Conservation (phyloP, 2,888 invertebrate species). For the Molanna angustata region DNA sequence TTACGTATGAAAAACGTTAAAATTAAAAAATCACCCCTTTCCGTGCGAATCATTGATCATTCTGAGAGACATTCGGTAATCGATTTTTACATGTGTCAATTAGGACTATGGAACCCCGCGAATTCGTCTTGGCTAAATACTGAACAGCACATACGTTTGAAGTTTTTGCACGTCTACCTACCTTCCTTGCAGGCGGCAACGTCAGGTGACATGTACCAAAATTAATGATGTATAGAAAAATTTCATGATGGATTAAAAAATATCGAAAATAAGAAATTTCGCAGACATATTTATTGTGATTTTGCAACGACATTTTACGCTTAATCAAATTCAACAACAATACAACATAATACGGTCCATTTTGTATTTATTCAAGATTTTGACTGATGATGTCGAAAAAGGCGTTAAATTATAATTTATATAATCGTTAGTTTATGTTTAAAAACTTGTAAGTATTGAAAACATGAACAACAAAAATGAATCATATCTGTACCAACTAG, state of each 20-base stretch:
- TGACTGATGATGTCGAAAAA: slow-evolving; percentile 4
- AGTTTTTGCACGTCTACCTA: too few species aligned
- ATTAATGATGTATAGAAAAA: slow-evolving; percentile 17
- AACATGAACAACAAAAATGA: background rate
- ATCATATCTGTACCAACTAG: background rate
- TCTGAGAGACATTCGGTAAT: too few species aligned
- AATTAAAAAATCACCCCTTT: slow-evolving; percentile 9
- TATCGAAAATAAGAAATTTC: background rate
- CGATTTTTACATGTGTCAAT: too few species aligned
- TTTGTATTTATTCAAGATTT: slow-evolving; percentile 5
- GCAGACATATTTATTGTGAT: slow-evolving; percentile 18
- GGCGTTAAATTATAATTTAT: background rate
- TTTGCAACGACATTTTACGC: slow-evolving; percentile 25
- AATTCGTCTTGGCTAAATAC: too few species aligned
- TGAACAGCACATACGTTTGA: too few species aligned
- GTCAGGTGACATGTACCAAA: slow-evolving; percentile 19
- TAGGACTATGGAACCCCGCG: too few species aligned
- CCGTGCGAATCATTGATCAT: background rate
- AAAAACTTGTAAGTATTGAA: background rate
- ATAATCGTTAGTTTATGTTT: background rate
- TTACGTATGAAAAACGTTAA: too few species aligned
- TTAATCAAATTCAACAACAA: slow-evolving; percentile 13
- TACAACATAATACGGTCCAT: too few species aligned
- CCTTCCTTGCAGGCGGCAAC: too few species aligned
- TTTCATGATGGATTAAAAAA: slow-evolving; percentile 14